Percentiles rank a stretch among this genome's conserved stretches.
These are phyloP conservation scores for Saimiri boliviensis DNA, from an alignment of 2,113 vertebrate genomes.

Conservation along the genomic window DNA sequence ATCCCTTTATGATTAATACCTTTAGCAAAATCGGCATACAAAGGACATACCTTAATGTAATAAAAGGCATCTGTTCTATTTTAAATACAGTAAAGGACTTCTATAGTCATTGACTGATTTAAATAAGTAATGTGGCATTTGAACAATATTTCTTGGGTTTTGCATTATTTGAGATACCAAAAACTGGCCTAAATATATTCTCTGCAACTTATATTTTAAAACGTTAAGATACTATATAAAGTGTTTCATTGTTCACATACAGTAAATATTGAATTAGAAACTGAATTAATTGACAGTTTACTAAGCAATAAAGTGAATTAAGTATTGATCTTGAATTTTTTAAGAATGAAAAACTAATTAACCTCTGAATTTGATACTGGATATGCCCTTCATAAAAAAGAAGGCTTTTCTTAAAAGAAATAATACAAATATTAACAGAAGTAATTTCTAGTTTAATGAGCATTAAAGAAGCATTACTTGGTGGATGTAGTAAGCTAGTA, in stretches of 20 bases:
- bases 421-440: not conserved
- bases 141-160: not conserved
- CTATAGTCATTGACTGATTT: not conserved
- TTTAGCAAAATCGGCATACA: too few species aligned
- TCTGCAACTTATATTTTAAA: not conserved
- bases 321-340: slow-evolving; percentile 48
- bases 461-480: not conserved
- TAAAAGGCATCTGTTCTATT: not conserved
- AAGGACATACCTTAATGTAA: too few species aligned
- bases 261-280: not conserved
- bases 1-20: too few species aligned
- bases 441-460: not conserved
- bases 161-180: not conserved
- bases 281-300: slow-evolving; percentile 56
- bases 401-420: not conserved
- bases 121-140: not conserved
- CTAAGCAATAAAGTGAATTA: slow-evolving; percentile 54
- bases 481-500: not conserved
- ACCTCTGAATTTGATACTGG: not conserved
- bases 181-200: not conserved
- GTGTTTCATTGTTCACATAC: slow-evolving; percentile 29
- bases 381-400: not conserved
- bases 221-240: slow-evolving; percentile 44
- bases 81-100: not conserved
- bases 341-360: slow-evolving; percentile 22